Base-by-base conservation (phyloP, 1,140 invertebrate species). In the Leguminivora glycinivorella region DNA sequence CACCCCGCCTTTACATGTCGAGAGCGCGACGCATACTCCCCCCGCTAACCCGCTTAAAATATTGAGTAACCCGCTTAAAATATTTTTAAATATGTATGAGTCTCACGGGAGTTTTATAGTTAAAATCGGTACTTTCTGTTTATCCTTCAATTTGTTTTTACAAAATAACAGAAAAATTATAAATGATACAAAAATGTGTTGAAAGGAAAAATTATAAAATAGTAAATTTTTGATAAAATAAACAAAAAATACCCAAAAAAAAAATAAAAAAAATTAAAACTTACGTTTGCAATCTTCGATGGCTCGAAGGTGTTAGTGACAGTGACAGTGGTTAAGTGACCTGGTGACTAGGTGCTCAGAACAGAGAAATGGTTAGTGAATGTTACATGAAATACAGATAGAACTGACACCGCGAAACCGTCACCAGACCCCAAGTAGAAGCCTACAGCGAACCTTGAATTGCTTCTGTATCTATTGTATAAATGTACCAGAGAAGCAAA, bases 301-400 rank as follows among this genome's bases (percentile, higher is more conserved):
- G 58, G n/a, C 26, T 29, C n/a, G n/a, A n/a, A 26, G 58, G 5
- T 34, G 25, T 17, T 63, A 63, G 25, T 63, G 58, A 17, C 26
- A 63, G 26, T 63, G 26, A 63, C 29, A 34, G 26, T 58, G 25
- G 24, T 9, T 29, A 14, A 63, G 58, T 63, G 58, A 17, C n/a
- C 58, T 26, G 26, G 24, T 29, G 25, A 63, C 58, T 63, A 63
- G 26, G 58, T 63, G 26, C 58, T 63, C 58, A 63, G 58, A 63
- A 63, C 26, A 63, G 26, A 63, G 6, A 63, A 60, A 14, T 10
- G 58, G 58, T 63, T 63, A 63, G 58, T 63, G 26, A 63, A 17
- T 31, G 58, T 63, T 63, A 63, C 58, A 63, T 63, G n/a, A n/a
- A n/a, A n/a, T 17, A 63, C 10, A 29, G 26, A 17, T 29, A 4